Evolutionary conservation across 1,140 invertebrate species (phyloP).

Genomic region (Dendroctonus valens): DNA sequence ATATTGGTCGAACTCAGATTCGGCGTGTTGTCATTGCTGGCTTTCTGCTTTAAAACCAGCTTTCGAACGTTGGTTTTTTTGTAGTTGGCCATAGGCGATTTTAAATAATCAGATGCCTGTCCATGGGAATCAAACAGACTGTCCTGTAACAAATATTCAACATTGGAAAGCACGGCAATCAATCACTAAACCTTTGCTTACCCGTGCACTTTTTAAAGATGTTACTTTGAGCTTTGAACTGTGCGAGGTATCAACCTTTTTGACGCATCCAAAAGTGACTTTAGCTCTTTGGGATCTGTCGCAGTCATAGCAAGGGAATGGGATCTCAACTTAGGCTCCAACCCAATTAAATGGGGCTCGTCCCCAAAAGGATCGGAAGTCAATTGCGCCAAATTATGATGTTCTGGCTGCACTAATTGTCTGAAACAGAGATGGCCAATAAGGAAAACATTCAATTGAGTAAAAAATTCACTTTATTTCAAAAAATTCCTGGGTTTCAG

Average conservation of each 20-base stretch:
- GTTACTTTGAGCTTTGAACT: slow-evolving; percentile 34
- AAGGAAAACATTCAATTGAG: slow-evolving; percentile 1
- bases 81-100: slow-evolving; percentile 27
- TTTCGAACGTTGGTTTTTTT: slow-evolving; percentile 27
- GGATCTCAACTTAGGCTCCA: slow-evolving; percentile 36
- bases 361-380: slow-evolving; percentile 41
- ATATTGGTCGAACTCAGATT: slow-evolving; percentile 23
- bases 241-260: slow-evolving; percentile 35
- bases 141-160: slow-evolving; percentile 26
- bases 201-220: slow-evolving; percentile 34
- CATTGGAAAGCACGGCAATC: neutral
- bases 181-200: slow-evolving; percentile 17
- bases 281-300: slow-evolving; percentile 41
- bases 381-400: slow-evolving; percentile 34
- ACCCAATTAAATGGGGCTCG: slow-evolving; percentile 37
- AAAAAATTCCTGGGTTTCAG: too few species aligned
- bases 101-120: neutral
- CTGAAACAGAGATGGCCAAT: slow-evolving; percentile 30
- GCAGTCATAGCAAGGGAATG: slow-evolving; percentile 29
- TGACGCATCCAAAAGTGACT: slow-evolving; percentile 39
- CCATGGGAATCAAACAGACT: slow-evolving; percentile 34
- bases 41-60: slow-evolving; percentile 27
- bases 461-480: too few species aligned
- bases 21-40: slow-evolving; percentile 9
- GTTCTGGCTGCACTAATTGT: slow-evolving; percentile 33